phyloP scores from a whole-genome alignment of 2,888 invertebrate genomes.

The Lycocerus yunnanus region DNA sequence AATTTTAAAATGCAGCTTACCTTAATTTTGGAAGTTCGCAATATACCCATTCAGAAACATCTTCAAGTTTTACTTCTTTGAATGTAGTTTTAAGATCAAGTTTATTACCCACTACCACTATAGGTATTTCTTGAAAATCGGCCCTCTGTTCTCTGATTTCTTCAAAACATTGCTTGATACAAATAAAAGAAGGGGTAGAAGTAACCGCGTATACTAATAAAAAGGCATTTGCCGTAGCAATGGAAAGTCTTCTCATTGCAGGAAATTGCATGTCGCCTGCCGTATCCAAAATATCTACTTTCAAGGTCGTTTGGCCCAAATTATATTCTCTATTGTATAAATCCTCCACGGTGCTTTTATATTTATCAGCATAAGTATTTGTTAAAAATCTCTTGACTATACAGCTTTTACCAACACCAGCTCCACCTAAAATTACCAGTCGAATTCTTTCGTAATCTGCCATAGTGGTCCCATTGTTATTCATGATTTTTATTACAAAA shows the following conservation, averaged over 20 bases:
- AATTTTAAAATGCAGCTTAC: conserved; percentile 47
- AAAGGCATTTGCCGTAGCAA: conserved; percentile 87
- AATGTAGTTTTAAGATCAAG: conserved; percentile 74
- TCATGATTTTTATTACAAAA: conserved; percentile 38
- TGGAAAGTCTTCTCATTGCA: conserved; percentile 85
- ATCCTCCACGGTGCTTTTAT: conserved; percentile 87
- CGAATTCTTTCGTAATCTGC: conserved; percentile 79
- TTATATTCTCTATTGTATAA: conserved; percentile 84
- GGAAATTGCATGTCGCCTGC: conserved; percentile 88
- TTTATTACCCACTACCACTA: conserved; percentile 87
- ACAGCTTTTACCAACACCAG: conserved; percentile 84
- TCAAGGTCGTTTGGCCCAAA: conserved; percentile 73
- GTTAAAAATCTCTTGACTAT: conserved; percentile 81
- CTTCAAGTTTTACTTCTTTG: conserved; percentile 75
- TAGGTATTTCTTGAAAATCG: conserved; percentile 78
- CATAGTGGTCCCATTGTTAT: conserved; percentile 60
- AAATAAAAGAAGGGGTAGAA: conserved; percentile 72
- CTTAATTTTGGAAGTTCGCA: conserved; percentile 75
- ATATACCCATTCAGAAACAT: conserved; percentile 80
- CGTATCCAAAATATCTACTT: conserved; percentile 81
- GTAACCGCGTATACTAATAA: conserved; percentile 84
- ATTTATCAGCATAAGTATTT: conserved; percentile 79
- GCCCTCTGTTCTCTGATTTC: conserved; percentile 82
- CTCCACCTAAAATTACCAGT: conserved; percentile 81
- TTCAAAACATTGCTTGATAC: conserved; percentile 75